Conservation (phyloP, 2,797 vertebrate genomes). For the Hozukius guyotensis region DNA sequence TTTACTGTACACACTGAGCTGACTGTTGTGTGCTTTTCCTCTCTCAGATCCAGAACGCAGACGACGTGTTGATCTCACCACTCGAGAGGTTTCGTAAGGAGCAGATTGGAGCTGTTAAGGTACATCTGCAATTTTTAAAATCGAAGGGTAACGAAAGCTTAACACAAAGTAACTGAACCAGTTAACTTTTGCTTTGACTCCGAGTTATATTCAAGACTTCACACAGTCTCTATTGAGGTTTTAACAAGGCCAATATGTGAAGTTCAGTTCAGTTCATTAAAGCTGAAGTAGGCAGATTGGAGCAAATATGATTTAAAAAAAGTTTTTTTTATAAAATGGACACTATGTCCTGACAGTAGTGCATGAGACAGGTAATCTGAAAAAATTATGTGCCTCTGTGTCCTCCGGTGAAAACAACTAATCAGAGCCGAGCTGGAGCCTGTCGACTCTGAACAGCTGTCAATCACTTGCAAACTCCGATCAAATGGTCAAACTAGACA, state of each 20-base stretch:
- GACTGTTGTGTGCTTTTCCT: slow-evolving; percentile 1
- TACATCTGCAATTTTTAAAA: slow-evolving; percentile 60
- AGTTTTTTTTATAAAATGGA: too few relatives aligned
- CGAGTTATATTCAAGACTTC: not conserved
- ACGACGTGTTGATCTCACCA: slow-evolving; percentile 95
- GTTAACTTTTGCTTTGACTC: not conserved
- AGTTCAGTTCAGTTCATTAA: not conserved
- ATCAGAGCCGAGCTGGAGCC: too few relatives aligned
- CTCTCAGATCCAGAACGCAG: slow-evolving; percentile 95
- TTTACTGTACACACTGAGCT: slow-evolving; percentile 27
- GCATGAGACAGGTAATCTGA: too few relatives aligned
- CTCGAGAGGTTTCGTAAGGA: slow-evolving; percentile 98
- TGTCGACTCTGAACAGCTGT: too few relatives aligned
- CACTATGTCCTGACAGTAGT: too few relatives aligned
- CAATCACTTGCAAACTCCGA: too few relatives aligned
- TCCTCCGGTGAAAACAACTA: too few relatives aligned
- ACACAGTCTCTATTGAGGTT: not conserved
- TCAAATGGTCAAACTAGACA: too few relatives aligned
- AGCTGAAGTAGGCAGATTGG: too few relatives aligned
- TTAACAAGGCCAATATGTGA: not conserved
- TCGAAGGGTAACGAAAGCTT: not conserved
- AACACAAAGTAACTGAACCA: not conserved
- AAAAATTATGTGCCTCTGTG: too few relatives aligned
- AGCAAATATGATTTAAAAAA: too few relatives aligned
- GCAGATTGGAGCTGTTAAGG: slow-evolving; percentile 97